Evolutionary conservation across 2,113 vertebrate species (phyloP).

Genomic region (Ginglymostoma cirratum): DNA sequence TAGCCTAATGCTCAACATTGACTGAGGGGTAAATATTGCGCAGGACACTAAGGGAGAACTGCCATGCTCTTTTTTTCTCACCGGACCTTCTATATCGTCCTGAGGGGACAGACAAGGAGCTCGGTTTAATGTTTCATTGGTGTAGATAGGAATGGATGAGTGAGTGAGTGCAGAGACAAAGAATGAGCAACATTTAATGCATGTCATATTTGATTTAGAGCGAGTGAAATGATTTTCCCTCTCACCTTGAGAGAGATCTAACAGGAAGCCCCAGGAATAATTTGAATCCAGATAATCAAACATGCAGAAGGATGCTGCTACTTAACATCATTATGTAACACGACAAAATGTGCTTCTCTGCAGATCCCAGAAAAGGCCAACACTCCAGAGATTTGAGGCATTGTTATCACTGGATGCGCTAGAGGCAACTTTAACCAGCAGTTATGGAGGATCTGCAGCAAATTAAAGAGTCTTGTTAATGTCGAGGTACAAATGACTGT

Average conservation of each 20-base stretch:
- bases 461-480: slow-evolving; percentile 24
- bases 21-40: neutral
- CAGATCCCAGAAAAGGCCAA: neutral
- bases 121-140: neutral
- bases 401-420: slow-evolving; percentile 10
- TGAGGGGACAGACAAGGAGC: neutral
- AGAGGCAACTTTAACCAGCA: neutral
- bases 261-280: neutral
- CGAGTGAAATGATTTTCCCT: neutral
- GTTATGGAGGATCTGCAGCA: neutral
- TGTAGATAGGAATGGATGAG: neutral
- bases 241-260: neutral
- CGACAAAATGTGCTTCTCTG: neutral
- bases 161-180: neutral
- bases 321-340: slow-evolving; percentile 18
- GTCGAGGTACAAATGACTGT: slow-evolving; percentile 3
- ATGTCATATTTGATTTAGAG: neutral
- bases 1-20: too few relatives aligned
- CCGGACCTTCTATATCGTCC: neutral
- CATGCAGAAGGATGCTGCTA: neutral
- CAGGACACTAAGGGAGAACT: neutral
- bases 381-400: neutral
- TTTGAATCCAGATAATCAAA: neutral
- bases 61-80: too few relatives aligned
- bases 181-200: neutral